phyloP scores from a whole-genome alignment of 2,888 invertebrate genomes.

The Synergus umbraculus region DNA sequence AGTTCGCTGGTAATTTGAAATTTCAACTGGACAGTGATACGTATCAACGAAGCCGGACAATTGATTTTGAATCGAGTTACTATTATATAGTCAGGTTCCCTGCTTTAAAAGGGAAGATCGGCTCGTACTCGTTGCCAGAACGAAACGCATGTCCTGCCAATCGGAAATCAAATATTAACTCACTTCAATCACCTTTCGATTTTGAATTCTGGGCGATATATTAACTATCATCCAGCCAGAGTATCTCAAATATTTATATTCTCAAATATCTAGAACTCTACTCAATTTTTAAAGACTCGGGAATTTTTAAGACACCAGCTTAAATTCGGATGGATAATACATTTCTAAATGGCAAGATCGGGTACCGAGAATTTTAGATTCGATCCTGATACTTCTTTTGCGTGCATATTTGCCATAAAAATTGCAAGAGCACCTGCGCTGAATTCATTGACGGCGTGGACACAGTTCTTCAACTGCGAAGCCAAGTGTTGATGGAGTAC shows the following conservation, averaged over 20 bases:
- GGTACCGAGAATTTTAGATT: neutral
- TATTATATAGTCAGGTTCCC: neutral
- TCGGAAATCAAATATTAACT: constrained; percentile 11
- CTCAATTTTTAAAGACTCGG: neutral
- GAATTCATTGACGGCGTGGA: constrained; percentile 24
- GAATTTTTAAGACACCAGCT: neutral
- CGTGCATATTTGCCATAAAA: constrained; percentile 1
- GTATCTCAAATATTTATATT: neutral
- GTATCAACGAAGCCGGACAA: constrained; percentile 26
- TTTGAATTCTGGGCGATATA: neutral
- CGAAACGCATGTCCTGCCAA: constrained; percentile 7
- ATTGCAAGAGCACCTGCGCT: constrained; percentile 27
- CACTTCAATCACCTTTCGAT: neutral
- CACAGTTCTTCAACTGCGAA: constrained; percentile 30
- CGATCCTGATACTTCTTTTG: neutral
- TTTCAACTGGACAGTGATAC: constrained; percentile 36
- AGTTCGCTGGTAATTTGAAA: constrained; percentile 25
- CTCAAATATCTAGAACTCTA: neutral
- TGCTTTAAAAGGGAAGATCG: constrained; percentile 11
- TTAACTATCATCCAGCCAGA: neutral
- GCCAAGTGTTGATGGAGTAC: constrained; percentile 45
- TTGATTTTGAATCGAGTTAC: constrained; percentile 34
- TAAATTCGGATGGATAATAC: neutral
- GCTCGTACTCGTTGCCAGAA: neutral
- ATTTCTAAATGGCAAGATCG: neutral